These are phyloP conservation scores for Lineus longissimus DNA, from an alignment of 1,140 invertebrate species.

Conservation along the genomic window DNA sequence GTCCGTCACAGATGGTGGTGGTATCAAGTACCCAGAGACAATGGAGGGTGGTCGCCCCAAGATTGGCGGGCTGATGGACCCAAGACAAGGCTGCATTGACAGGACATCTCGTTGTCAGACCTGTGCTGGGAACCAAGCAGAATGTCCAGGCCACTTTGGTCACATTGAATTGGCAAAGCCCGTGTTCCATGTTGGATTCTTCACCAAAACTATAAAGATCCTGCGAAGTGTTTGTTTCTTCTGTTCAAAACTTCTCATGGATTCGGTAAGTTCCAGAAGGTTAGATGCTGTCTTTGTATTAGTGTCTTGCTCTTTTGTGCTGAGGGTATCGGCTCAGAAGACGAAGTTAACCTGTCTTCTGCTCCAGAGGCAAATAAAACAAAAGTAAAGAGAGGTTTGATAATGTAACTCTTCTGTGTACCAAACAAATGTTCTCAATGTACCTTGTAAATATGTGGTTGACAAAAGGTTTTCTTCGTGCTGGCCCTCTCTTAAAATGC, in stretches of 20 bases:
- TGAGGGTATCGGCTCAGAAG: too few species aligned
- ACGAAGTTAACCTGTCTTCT: too few species aligned
- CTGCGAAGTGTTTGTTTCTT: constrained; percentile 96
- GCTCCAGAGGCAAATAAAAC: too few species aligned
- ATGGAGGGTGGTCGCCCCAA: constrained; percentile 98
- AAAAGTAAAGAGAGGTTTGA: too few species aligned
- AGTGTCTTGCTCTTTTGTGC: constrained; percentile 2
- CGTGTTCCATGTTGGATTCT: constrained; percentile 96
- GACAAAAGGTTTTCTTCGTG: too few species aligned
- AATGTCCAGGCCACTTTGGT: constrained; percentile 99
- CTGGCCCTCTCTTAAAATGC: too few species aligned
- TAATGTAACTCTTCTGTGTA: too few species aligned
- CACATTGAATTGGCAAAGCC: constrained; percentile 98
- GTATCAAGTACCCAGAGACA: constrained; percentile 94
- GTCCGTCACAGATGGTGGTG: constrained; percentile 82
- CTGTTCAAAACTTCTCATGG: constrained; percentile 92
- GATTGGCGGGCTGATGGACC: constrained; percentile 97
- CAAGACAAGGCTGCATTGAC: constrained; percentile 95
- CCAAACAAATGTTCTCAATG: too few species aligned
- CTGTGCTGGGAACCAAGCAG: constrained; percentile 95
- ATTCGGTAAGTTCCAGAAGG: constrained; percentile 68
- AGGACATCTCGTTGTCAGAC: constrained; percentile 86
- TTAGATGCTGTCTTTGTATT: constrained; percentile 11
- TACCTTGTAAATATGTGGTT: too few species aligned
- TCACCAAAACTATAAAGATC: constrained; percentile 96